A percentile compares a stretch with the other conserved stretches of the same genome.
These are phyloP conservation scores for Poeciliopsis turneri DNA, from an alignment of 2,797 vertebrate genomes.

Conservation along the genomic window DNA sequence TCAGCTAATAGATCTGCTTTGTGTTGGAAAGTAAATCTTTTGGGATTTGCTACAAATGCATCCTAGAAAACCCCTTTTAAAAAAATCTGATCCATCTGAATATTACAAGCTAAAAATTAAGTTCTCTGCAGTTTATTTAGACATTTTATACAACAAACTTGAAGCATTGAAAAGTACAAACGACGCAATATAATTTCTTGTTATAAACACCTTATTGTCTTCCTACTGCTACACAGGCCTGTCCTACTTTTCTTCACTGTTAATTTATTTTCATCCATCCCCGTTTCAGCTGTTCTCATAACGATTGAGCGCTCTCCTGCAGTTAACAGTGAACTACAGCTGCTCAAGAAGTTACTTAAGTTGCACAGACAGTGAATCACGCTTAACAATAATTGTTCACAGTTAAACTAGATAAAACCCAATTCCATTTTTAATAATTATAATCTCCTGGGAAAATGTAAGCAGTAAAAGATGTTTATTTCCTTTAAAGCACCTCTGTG, in stretches of 20 bases:
- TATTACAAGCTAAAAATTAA: not conserved
- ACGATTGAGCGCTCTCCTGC: constrained; percentile 26
- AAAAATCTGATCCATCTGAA: not conserved
- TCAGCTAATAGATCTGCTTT: constrained; percentile 47
- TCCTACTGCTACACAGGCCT: constrained; percentile 20
- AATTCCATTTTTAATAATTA: constrained; percentile 10
- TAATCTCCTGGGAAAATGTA: constrained; percentile 12
- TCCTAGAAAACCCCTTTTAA: not conserved
- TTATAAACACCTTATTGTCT: constrained; percentile 16
- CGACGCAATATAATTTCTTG: constrained; percentile 10
- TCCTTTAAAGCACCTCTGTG: constrained; percentile 28
- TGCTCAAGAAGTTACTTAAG: constrained; percentile 23
- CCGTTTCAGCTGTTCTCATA: constrained; percentile 27
- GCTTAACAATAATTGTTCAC: not conserved
- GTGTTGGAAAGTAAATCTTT: constrained; percentile 36
- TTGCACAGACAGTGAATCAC: not conserved
- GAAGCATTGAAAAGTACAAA: constrained; percentile 26
- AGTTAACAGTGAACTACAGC: constrained; percentile 16
- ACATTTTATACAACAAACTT: not conserved
- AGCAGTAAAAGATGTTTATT: constrained; percentile 18
- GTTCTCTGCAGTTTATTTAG: not conserved
- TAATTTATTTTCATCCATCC: constrained; percentile 19
- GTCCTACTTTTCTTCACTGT: constrained; percentile 16
- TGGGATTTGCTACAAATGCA: constrained; percentile 37
- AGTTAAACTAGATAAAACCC: not conserved